Evolutionary conservation across 2,888 invertebrate species (phyloP).

Genomic region (Resseliella maxima): DNA sequence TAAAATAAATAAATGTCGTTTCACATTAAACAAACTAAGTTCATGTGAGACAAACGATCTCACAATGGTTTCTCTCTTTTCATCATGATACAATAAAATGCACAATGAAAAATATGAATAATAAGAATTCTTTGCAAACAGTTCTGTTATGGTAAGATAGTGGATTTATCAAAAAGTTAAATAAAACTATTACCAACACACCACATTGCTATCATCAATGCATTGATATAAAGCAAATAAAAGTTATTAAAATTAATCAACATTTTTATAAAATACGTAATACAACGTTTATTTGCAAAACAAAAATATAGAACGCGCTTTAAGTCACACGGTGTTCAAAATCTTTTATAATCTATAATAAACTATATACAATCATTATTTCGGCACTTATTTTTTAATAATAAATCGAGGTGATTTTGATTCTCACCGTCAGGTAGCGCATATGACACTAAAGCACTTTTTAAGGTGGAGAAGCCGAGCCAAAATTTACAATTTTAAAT

Average conservation of each 20-base stretch:
- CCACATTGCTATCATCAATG: not conserved
- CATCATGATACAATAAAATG: not conserved
- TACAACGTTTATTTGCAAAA: too few species aligned
- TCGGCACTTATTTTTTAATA: slow-evolving; percentile 17
- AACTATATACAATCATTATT: not conserved
- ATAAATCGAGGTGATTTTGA: not conserved
- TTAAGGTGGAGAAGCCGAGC: not conserved
- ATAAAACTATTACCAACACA: not conserved
- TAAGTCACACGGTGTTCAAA: too few species aligned
- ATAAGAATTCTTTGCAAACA: not conserved
- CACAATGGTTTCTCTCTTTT: not conserved
- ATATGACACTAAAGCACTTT: not conserved
- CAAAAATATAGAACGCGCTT: too few species aligned
- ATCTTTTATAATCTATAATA: not conserved
- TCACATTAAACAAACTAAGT: too few species aligned
- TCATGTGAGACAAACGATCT: not conserved
- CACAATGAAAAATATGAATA: not conserved
- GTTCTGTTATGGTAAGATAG: not conserved
- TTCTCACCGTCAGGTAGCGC: not conserved
- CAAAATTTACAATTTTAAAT: not conserved
- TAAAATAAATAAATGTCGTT: not conserved
- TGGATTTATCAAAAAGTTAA: slow-evolving; percentile 8
- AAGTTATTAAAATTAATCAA: not conserved
- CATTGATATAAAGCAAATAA: not conserved
- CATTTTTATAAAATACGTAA: not conserved